phyloP scores from a whole-genome alignment of 2,797 vertebrate genomes.

The Artibeus jamaicensis region DNA sequence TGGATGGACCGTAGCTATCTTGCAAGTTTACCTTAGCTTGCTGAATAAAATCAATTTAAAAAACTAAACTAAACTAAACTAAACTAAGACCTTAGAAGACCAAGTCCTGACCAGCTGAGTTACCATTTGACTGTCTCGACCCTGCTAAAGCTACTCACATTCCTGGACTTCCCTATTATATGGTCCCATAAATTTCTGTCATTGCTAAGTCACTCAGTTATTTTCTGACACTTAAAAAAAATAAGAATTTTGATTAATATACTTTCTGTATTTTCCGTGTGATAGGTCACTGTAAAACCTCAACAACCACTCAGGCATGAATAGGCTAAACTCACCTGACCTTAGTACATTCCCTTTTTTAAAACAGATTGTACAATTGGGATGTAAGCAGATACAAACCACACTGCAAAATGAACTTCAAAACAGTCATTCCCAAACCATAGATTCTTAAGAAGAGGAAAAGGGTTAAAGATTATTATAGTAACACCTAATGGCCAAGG shows the following conservation, averaged over 20 bases:
- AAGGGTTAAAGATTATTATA: neutral
- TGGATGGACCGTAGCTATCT: neutral
- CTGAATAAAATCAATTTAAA: neutral
- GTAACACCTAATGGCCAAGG: neutral
- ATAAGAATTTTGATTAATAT: neutral
- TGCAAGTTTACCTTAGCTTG: neutral
- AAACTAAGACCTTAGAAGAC: neutral
- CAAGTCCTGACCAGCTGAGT: neutral
- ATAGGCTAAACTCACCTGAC: neutral
- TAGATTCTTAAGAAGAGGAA: neutral
- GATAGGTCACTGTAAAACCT: neutral
- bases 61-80: neutral
- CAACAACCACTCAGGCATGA: neutral
- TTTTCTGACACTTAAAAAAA: constrained; percentile 13
- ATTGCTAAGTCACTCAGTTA: neutral
- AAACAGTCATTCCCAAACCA: neutral
- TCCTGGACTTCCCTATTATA: neutral
- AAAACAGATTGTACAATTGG: neutral
- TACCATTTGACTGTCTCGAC: neutral
- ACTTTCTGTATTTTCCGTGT: neutral
- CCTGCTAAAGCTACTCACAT: neutral
- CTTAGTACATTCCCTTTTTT: neutral
- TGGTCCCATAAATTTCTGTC: neutral
- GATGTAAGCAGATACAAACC: neutral
- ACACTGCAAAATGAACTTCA: neutral